Evolutionary conservation across 2,113 vertebrate species (phyloP).

Genomic region (Siphamia tubifer): DNA sequence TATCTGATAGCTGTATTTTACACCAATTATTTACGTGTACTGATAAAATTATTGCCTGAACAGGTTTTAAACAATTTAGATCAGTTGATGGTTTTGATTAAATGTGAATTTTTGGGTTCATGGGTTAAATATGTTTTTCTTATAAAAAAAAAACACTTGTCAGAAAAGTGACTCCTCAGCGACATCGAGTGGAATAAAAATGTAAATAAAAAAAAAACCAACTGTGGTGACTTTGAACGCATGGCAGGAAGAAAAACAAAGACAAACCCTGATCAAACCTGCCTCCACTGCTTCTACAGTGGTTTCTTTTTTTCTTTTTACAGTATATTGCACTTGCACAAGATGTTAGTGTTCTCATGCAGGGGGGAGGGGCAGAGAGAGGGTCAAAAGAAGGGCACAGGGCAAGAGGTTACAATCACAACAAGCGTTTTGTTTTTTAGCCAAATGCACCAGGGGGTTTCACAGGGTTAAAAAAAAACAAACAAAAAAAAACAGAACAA

Average conservation of each 20-base stretch:
- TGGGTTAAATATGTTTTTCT: too few relatives aligned
- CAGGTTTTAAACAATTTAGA: too few relatives aligned
- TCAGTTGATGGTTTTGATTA: too few relatives aligned
- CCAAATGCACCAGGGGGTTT: conserved; percentile 47
- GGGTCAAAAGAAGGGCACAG: too few relatives aligned
- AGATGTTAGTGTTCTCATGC: conserved; percentile 67
- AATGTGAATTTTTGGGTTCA: too few relatives aligned
- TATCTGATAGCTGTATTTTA: too few relatives aligned
- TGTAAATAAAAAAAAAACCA: too few relatives aligned
- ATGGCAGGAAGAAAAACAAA: neutral
- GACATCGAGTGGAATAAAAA: too few relatives aligned
- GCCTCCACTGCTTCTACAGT: conserved; percentile 53
- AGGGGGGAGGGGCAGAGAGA: conserved; percentile 12
- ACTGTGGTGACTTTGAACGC: neutral
- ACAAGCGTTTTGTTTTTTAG: conserved; percentile 39
- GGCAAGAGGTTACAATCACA: conserved; percentile 50
- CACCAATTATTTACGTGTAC: too few relatives aligned
- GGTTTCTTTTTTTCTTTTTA: conserved; percentile 56
- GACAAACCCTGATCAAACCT: conserved; percentile 21
- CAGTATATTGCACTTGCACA: conserved; percentile 75
- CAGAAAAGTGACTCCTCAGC: too few relatives aligned
- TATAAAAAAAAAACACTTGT: too few relatives aligned
- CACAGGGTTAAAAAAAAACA: conserved; percentile 31
- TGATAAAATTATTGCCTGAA: too few relatives aligned
- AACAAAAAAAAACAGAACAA: neutral